A percentile compares a stretch with the other conserved stretches of the same genome.
phyloP scores from a whole-genome alignment of 2,113 vertebrate species.

The Mus spicilegus region DNA sequence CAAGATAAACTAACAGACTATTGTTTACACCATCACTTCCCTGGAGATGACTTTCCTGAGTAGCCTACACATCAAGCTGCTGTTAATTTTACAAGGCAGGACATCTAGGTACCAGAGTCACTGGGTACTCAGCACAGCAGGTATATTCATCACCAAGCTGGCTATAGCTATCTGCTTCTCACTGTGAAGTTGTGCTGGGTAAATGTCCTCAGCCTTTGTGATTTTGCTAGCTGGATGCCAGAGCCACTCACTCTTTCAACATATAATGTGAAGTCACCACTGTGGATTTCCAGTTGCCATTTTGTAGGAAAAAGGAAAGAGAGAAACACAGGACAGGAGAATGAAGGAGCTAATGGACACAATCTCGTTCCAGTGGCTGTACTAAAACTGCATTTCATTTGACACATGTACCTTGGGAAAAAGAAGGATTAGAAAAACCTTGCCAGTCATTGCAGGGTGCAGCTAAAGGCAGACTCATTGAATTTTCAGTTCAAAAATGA shows the following conservation, averaged over 20 bases:
- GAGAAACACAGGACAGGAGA: neutral
- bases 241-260: neutral
- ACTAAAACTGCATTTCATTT: constrained; percentile 45
- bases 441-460: constrained; percentile 70
- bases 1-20: neutral
- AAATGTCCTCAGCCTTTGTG: neutral
- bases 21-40: neutral
- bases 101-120: neutral
- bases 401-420: constrained; percentile 57
- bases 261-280: neutral
- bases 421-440: constrained; percentile 72
- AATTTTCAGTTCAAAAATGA: constrained; percentile 81
- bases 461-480: constrained; percentile 72
- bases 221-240: neutral
- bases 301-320: neutral
- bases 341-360: neutral
- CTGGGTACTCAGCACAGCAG: rapidly evolving
- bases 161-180: rapidly evolving
- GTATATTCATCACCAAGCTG: neutral
- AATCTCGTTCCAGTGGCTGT: neutral
- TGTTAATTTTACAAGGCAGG: neutral
- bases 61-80: neutral
- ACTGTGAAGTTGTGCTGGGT: neutral
- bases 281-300: neutral
- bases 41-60: neutral